These are phyloP conservation scores for Hemistola chrysoprasaria DNA, from an alignment of 2,888 invertebrate genomes.

Conservation along the genomic window DNA sequence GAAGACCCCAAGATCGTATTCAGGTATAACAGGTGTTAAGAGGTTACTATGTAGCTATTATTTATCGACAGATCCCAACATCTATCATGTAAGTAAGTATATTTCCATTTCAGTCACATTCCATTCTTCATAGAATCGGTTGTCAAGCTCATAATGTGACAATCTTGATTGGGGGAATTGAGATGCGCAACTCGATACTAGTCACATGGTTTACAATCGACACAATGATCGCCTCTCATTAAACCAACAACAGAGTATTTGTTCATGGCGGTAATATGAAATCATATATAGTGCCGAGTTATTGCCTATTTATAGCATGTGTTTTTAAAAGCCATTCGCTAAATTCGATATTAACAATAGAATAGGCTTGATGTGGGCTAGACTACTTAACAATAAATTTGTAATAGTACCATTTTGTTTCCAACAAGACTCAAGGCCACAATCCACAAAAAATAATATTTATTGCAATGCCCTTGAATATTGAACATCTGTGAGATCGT, in stretches of 20 bases:
- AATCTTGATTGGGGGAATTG: conserved; percentile 71
- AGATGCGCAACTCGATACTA: conserved; percentile 62
- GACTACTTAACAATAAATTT: conserved; percentile 8
- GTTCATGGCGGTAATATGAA: too few relatives aligned
- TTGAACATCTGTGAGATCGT: conserved; percentile 15
- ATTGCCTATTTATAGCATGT: too few relatives aligned
- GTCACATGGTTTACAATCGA: conserved; percentile 39
- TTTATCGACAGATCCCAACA: conserved; percentile 3
- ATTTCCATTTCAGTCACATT: too few relatives aligned
- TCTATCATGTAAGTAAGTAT: conserved; percentile 40
- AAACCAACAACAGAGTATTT: conserved; percentile 11
- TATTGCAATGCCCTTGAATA: conserved; percentile 17
- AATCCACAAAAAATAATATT: conserved; percentile 9
- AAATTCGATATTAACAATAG: too few relatives aligned
- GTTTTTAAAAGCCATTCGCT: too few relatives aligned
- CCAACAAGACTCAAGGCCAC: conserved; percentile 6
- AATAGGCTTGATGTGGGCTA: too few relatives aligned
- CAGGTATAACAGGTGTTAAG: too few relatives aligned
- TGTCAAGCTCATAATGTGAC: conserved; percentile 57
- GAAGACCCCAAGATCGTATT: too few relatives aligned
- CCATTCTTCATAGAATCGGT: too few relatives aligned
- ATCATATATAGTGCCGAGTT: too few relatives aligned
- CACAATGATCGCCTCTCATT: conserved; percentile 8
- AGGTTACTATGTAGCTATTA: too few relatives aligned
- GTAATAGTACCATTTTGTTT: conserved; percentile 8